phyloP scores from a whole-genome alignment of 2,113 vertebrate genomes.

The Pelusios castaneus region DNA sequence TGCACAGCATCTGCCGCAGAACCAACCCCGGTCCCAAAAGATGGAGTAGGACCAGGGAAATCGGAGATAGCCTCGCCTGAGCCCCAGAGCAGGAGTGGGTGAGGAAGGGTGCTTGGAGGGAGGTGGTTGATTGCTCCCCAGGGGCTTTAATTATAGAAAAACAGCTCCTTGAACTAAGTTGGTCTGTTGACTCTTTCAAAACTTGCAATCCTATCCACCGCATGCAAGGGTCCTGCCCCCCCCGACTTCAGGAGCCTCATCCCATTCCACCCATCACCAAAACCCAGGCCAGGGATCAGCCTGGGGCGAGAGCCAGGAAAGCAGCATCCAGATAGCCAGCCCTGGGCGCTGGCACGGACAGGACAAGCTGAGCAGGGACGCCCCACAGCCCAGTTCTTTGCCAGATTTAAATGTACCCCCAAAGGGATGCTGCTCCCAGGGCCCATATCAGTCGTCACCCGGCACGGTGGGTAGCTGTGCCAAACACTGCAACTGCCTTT shows the following conservation, averaged over 20 bases:
- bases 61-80: too few species aligned
- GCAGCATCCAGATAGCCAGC: background rate
- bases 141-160: background rate
- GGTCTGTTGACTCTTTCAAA: background rate
- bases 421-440: background rate
- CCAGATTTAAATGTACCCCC: background rate
- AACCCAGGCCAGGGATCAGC: background rate
- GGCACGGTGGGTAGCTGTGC: conserved; percentile 31
- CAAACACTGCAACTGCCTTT: conserved; percentile 35
- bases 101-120: background rate
- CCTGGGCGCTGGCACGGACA: background rate
- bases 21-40: background rate
- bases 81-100: background rate
- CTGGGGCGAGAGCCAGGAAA: background rate
- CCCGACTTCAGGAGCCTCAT: background rate
- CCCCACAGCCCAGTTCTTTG: background rate
- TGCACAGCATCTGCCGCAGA: background rate
- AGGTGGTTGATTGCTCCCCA: background rate
- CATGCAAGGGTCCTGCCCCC: background rate
- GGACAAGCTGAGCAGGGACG: background rate
- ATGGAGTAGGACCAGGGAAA: background rate
- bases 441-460: background rate
- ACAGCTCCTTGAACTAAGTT: background rate
- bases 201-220: background rate
- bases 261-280: background rate